Base-by-base conservation (phyloP, 2,797 vertebrate genomes). In the Meda fulgida region DNA sequence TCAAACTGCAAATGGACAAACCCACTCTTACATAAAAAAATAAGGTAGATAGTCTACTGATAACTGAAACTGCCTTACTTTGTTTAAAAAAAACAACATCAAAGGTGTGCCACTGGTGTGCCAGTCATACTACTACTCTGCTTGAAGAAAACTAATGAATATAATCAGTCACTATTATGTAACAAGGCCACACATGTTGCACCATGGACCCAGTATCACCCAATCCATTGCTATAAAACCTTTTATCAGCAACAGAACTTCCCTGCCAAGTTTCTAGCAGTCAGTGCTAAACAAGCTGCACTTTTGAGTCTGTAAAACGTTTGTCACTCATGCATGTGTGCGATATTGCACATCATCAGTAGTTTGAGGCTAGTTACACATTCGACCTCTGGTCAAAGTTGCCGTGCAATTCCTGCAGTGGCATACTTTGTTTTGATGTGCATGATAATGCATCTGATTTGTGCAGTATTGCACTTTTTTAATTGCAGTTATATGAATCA, bases 371-470 rank as follows among this genome's bases (percentile, higher is more conserved):
- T 26, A 51, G 71, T 66, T 76, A 76, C 60, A 75, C 34, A 66
- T 53, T 75, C 21, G 29, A 10, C 11, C 55, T 46, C 80, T 26
- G 46, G 77, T 46, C 77, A 31, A 21, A 63, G 9, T 60, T 65
- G 5, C 23, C 7, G n/a, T 46, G 18, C 16, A 26, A 26, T 77
- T 77, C 21, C 34, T 77, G 34, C 53, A 40, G 10, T 18, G 34
- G 5, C 23, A 60, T 60, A 11, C 5, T 23, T 40, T 60, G 53
- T 26, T 18, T 78, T 5, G 11, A 43, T 70, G 26, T 70, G 21
- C 36, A 78, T 60, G 23, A 60, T n/a, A n/a, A n/a, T n/a, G n/a
- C n/a, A n/a, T 78, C 75, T 78, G 53, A 78, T n/a, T 34, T 55
- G 48, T 76, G 11, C 19, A n/a, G 48, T 40, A 40, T 40, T 78